Base-by-base conservation (phyloP, 2,888 invertebrate species). In the Cybosia mesomella region DNA sequence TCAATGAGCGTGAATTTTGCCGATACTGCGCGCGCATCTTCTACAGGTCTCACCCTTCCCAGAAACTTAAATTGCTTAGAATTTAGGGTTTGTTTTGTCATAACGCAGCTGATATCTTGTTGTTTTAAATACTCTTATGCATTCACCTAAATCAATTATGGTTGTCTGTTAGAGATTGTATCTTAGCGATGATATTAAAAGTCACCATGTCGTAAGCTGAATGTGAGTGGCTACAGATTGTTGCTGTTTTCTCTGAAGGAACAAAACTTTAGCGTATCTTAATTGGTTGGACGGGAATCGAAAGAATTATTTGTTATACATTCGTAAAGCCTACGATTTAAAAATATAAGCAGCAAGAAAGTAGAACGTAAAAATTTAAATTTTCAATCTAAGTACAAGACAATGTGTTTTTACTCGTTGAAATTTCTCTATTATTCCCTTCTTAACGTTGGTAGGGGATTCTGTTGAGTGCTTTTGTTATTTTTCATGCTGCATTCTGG, bases 351-450 rank as follows among this genome's bases (percentile, higher is more conserved):
- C 60, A 34, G 36, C 57, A 54, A 65, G 10, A 58, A 60, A 24
- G 53, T 64, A 15, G 55, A 57, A 10, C 55, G 58, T 64, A 60
- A 68, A 67, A 43, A 67, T 57, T 43, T 28, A 66, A 69, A 71
- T 64, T 62, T 70, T 70, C 74, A 74, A 72, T 81, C 73, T 71
- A 75, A 58, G 55, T 67, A 68, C 62, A 78, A 80, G 74, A 82
- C 76, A 74, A 66, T 76, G 74, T 81, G 73, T 80, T 81, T 78
- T 80, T 80, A 76, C 78, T 69, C 62, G 72, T 78, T 80, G 68
- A 70, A 80, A 82, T 83, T 86, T 81, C 82, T 83, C 80, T 85
- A 83, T 83, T 85, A 77, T 82, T 77, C 74, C 66, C 72, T 66
- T 73, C 75, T 80, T 83, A 82, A 80, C 75, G 81, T 77, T 76